Base-by-base conservation (phyloP, 2,113 vertebrate species). In the Rhagologus leucostigma region DNA sequence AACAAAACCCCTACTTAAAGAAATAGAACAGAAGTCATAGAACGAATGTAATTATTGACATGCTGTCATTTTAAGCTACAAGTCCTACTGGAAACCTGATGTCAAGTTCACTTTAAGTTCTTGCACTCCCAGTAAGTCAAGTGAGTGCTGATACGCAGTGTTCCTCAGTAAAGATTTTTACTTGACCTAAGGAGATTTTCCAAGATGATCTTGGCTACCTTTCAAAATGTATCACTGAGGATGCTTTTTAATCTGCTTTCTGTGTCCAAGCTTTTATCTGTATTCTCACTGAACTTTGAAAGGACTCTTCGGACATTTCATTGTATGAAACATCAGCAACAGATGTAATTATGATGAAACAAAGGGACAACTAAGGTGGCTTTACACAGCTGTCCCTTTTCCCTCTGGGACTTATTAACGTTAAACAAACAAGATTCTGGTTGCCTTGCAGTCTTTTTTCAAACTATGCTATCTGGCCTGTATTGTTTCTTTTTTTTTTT, bases 401-500 rank as follows among this genome's bases (percentile, higher is more conserved):
- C 97, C 96, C 97, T 95, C 26, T 94, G 97, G 92, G 95, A 52
- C 94, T 95, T 90, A 96, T 97, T 97, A 98, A 96, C 50, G 56
- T 91, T 94, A 53, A 21, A 89, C 79, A 98, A 98, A 98, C 97
- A 98, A 97, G 81, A 55, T 46, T 89, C 84, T 97, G 35, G 50
- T 96, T 93, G 63, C 77, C 85, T 79, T 80, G 65, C 7, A 26
- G 52, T 95, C 47, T 96, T 71, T 73, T 90, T 75, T 93, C 88
- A 76, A 91, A 87, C 29, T 17, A 4, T 64, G 57, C 53, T 95
- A 10, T 46, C 50, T 94, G 39, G 24, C 15, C n/a, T 88, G n/a
- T 53, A 80, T 83, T 73, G 62, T 82, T 81, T 84, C 17, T 7
- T 47, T 87, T 17, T 84, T 62, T 24, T 11, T 29, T 85, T 33